Evolutionary conservation across 37 sponge, comb jelly and placozoan species (phyloP), one percentile per base, ranked within the genome.

Genomic region (Spongia lamella): DNA sequence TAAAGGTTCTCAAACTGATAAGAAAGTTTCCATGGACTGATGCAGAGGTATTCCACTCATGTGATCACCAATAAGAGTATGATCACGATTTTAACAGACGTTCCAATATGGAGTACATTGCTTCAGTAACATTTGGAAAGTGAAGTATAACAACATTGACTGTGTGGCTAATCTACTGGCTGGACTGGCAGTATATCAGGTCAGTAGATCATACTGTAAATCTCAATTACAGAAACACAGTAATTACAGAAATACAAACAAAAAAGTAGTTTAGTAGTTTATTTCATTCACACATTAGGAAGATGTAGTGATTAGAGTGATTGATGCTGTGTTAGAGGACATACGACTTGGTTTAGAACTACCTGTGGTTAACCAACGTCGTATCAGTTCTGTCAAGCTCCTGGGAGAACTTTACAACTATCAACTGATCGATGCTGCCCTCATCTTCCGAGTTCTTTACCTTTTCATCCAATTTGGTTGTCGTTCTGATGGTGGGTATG

Each of bases 381-480:
- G 99, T 33, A 66, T 98, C 68, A 76, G 86, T 36, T 66, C 69
- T 24, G 67, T 92, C 67, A 91, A 94, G 74, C 89, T 81, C 66
- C 86, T 97, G 20, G 98, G 98, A 56, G 98, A 98, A 64, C 76
- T 98, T 56, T 98, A 98, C 86, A 94, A 84, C 74, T 98, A 94
- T 60, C 90, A 87, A 78, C 78, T 92, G 56, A 66, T 95, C 2
- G 99, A 98, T 68, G 77, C 95, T 50, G 81, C 82, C 61, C 93
- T 98, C 47, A 77, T 98, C 55, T 98, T 98, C 80, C 77, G 78
- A 21, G 84, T 88, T 11, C 99, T 98, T 35, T 98, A 95, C 79
- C 65, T 82, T 29, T 76, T 94, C 36, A 67, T 98, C 33, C 61
- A 79, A 35, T 98, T 98, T 68, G 99, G 99, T 7, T 66, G 60